Base-by-base conservation (phyloP, 2,888 invertebrate genomes). In the Lutraria lutraria region DNA sequence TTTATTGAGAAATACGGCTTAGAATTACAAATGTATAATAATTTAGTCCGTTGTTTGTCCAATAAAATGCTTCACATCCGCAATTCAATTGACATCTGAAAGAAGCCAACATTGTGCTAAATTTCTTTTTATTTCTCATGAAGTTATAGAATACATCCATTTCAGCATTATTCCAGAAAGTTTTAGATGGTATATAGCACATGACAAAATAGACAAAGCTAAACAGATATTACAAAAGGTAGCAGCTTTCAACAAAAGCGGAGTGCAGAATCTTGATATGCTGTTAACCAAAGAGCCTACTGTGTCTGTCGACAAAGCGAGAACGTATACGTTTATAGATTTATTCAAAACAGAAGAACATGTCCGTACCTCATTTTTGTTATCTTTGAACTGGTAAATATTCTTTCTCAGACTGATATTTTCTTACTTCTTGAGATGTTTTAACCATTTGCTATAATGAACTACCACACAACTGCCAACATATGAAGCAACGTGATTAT, bases 321-420 rank as follows among this genome's bases (percentile, higher is more conserved):
- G 31, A 16, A 85, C 85, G 43, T 88, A 89, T 25, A 85, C 87
- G 16, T 43, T 89, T 29, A 68, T 85, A 21, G 82, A 89, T 54
- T 52, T 89, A 21, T 89, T 89, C 29, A 86, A 34, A 43, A 87
- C 89, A 0, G 54, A 31, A 43, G 29, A 85, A 16, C 79, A 79
- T 8, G 31, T 54, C 15, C 54, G 56, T 25, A 43, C 79, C 29
- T 29, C 85, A 0, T 0, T 85, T 21, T 60, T 85, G 54, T 85
- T 34, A 0, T 19, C 85, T n/a, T 54, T 85, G 8, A 85, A 85
- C 34, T 85, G 85, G 85, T 85, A 56, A 79, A 29, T 21, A n/a
- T n/a, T n/a, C n/a, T n/a, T n/a, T n/a, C n/a, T n/a, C n/a, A n/a
- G n/a, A n/a, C n/a, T n/a, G 16, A 25, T 43, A 6, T 76, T 34